A percentile compares a stretch with the other conserved stretches of the same genome.
Evolutionary conservation across 2,113 vertebrate species (phyloP).

Genomic region (Narcine bancroftii): DNA sequence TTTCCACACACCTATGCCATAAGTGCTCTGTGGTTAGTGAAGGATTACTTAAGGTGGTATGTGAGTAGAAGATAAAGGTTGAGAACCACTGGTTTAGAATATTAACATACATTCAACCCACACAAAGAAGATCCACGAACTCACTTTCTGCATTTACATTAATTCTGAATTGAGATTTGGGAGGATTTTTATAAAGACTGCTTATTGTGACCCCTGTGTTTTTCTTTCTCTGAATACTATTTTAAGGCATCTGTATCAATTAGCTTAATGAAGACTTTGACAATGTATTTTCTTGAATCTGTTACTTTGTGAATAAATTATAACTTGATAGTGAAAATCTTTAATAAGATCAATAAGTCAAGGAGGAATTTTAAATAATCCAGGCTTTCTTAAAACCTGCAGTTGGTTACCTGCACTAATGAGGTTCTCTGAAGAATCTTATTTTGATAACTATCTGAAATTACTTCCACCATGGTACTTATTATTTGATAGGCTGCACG

Average conservation of each 20-base stretch:
- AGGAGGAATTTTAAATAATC: neutral
- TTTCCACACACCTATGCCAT: too few species aligned
- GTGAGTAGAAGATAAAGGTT: too few species aligned
- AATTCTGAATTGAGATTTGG: neutral
- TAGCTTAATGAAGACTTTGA: neutral
- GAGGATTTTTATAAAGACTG: neutral
- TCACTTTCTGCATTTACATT: neutral
- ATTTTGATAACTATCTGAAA: constrained; percentile 3
- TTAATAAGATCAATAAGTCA: neutral
- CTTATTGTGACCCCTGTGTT: neutral
- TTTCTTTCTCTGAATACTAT: neutral
- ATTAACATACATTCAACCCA: neutral
- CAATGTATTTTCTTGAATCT: neutral
- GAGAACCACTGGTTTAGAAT: too few species aligned
- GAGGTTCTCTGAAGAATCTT: neutral
- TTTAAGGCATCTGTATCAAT: neutral
- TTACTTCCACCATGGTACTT: neutral
- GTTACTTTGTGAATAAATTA: neutral
- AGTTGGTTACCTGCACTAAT: neutral
- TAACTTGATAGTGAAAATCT: neutral
- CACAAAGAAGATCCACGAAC: neutral
- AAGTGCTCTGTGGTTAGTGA: too few species aligned
- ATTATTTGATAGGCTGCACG: neutral
- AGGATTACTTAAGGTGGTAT: too few species aligned
- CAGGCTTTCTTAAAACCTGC: neutral